Evolutionary conservation across 2,888 invertebrate species (phyloP).

Genomic region (Chrysopilus asiliformis): DNA sequence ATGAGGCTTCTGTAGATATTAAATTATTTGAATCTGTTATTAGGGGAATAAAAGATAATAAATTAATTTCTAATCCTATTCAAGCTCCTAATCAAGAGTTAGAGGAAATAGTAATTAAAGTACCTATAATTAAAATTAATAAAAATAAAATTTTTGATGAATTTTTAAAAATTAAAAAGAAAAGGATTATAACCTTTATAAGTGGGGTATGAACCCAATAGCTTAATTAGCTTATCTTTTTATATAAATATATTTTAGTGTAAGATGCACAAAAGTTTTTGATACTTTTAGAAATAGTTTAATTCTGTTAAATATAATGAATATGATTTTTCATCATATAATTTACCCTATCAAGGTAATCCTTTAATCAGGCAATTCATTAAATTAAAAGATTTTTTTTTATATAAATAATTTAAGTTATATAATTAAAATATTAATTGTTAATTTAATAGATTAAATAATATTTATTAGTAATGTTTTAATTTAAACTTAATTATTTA

Average conservation of each 20-base stretch:
- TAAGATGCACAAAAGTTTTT: conserved; percentile 31
- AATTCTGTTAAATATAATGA: conserved; percentile 44
- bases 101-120: too few relatives aligned
- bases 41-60: conserved; percentile 46
- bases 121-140: conserved; percentile 37
- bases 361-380: too few relatives aligned
- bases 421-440: too few relatives aligned
- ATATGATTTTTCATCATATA: conserved; percentile 29
- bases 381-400: too few relatives aligned
- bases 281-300: conserved; percentile 46
- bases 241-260: conserved; percentile 14
- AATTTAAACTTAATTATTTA: too few relatives aligned
- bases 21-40: conserved; percentile 40
- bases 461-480: too few relatives aligned
- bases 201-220: conserved; percentile 38
- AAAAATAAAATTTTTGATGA: conserved; percentile 41
- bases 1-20: conserved; percentile 39
- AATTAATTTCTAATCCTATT: conserved; percentile 51
- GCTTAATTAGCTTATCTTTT: conserved; percentile 39
- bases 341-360: too few relatives aligned
- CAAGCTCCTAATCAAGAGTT: conserved; percentile 40
- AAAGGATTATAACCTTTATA: conserved; percentile 37
- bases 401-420: too few relatives aligned
- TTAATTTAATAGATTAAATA: too few relatives aligned
- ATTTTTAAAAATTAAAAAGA: conserved; percentile 40